Conservation (phyloP, 2,113 vertebrate species). For the Stercorarius parasiticus region DNA sequence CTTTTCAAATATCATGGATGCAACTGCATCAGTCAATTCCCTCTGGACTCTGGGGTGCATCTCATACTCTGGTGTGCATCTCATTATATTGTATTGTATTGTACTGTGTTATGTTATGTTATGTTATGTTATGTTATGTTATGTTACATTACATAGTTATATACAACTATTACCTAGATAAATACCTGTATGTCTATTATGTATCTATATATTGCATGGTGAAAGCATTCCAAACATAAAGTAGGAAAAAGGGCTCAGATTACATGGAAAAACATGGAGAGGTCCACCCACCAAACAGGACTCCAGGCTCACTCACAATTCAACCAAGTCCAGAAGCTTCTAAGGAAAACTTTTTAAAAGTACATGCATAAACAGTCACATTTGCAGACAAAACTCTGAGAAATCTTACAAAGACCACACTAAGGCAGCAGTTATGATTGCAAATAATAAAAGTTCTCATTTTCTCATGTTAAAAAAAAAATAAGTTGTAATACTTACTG, state of each 20-base stretch:
- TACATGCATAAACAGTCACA: neutral
- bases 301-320: neutral
- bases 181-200: neutral
- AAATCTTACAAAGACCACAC: neutral
- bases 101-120: too few species aligned
- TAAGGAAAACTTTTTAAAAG: neutral
- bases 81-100: too few species aligned
- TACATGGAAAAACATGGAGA: neutral
- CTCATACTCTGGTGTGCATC: too few species aligned
- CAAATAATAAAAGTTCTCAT: neutral
- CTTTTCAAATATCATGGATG: too few species aligned
- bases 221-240: neutral
- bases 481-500: neutral
- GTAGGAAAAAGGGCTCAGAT: neutral
- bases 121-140: too few species aligned
- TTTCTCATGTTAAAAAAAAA: neutral
- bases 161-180: neutral
- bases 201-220: neutral
- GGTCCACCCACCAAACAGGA: neutral
- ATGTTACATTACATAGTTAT: neutral
- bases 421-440: neutral
- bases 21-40: too few species aligned
- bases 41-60: too few species aligned
- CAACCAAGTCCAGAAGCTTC: neutral
- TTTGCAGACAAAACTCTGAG: neutral